Evolutionary conservation across 92 coral and sea anemone species (phyloP).

Genomic region (Metridium senile): DNA sequence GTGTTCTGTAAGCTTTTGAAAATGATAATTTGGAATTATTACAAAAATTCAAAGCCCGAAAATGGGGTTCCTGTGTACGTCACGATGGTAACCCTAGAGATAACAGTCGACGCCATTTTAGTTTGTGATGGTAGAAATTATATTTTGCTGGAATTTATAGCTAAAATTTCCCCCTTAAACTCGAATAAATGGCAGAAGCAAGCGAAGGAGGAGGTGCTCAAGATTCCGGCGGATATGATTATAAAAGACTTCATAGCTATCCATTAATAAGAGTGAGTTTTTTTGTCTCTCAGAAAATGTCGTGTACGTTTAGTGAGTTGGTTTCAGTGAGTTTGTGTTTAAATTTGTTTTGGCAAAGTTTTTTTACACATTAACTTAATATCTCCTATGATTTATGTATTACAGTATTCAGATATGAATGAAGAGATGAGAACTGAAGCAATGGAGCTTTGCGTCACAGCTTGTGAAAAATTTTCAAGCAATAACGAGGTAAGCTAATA

Average conservation of each 20-base stretch:
- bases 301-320: no score
- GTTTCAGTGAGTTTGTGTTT: no score
- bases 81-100: conserved; percentile 46
- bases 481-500: conserved; percentile 84
- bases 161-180: conserved; percentile 3
- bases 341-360: background rate
- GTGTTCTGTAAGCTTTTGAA: background rate
- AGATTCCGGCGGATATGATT: conserved; percentile 90
- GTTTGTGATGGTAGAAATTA: conserved; percentile 11
- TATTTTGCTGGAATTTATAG: conserved; percentile 15
- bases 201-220: conserved; percentile 75
- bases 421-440: conserved; percentile 99
- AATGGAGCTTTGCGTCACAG: conserved; percentile 99
- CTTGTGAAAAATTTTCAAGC: conserved; percentile 95
- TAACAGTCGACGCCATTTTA: conserved; percentile 76
- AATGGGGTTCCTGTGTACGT: conserved; percentile 42
- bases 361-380: background rate
- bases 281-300: background rate
- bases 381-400: background rate
- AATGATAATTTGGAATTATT: background rate
- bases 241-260: conserved; percentile 96
- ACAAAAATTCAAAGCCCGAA: background rate
- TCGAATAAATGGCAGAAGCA: conserved; percentile 70
- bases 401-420: conserved; percentile 94
- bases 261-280: conserved; percentile 86